phyloP scores from a whole-genome alignment of 2,113 vertebrate genomes.

The Alosa alosa region DNA sequence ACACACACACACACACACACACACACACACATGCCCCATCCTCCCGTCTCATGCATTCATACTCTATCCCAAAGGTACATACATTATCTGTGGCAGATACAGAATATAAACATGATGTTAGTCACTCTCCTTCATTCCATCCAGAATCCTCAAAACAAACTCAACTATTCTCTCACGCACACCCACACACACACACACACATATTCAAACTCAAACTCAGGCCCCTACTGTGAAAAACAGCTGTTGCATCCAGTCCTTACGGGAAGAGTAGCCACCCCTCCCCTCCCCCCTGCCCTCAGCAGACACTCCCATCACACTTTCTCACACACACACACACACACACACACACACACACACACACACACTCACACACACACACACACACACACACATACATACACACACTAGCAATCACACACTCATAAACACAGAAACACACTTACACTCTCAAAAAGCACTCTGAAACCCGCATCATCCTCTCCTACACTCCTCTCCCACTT shows the following conservation, averaged over 20 bases:
- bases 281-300: slow-evolving; percentile 9
- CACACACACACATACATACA: background rate
- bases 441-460: slow-evolving; percentile 16
- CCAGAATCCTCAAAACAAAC: background rate
- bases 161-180: background rate
- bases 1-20: slow-evolving; percentile 2
- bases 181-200: background rate
- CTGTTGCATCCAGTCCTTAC: background rate
- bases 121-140: background rate
- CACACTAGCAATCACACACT: slow-evolving; percentile 1
- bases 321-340: background rate
- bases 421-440: slow-evolving; percentile 1
- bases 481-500: slow-evolving; percentile 16
- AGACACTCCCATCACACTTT: background rate
- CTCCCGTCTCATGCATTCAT: background rate
- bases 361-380: background rate
- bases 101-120: background rate
- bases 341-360: slow-evolving; percentile 11
- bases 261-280: background rate
- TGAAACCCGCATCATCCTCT: background rate
- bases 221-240: slow-evolving; percentile 19
- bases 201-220: background rate
- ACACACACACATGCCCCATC: background rate
- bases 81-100: background rate
- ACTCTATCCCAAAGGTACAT: background rate